Evolutionary conservation across 2,797 vertebrate species (phyloP).

Genomic region (Halcyon smyrnensis): DNA sequence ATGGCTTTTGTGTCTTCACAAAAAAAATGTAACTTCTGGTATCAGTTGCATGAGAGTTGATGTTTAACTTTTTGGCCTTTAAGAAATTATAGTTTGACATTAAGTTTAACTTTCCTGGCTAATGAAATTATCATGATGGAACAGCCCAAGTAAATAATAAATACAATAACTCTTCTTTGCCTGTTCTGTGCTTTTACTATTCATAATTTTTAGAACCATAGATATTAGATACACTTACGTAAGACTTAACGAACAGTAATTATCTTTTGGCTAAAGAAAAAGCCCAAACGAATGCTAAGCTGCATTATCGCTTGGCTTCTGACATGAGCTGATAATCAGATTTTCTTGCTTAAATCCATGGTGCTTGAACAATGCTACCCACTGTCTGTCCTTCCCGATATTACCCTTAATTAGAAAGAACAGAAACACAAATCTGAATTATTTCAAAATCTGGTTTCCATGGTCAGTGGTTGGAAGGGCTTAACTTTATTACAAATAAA

Average conservation of each 20-base stretch:
- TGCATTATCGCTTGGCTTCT: constrained; percentile 97
- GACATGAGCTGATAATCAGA: constrained; percentile 99
- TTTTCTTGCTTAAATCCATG: constrained; percentile 95
- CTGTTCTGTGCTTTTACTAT: constrained; percentile 82
- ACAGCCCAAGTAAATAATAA: constrained; percentile 80
- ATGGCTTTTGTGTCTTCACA: constrained; percentile 31
- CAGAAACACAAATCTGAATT: constrained; percentile 99
- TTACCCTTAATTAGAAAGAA: constrained; percentile 98
- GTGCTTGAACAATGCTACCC: constrained; percentile 94
- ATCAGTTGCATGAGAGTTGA: constrained; percentile 68
- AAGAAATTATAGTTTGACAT: constrained; percentile 81
- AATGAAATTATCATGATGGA: constrained; percentile 82
- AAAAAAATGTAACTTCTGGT: constrained; percentile 49
- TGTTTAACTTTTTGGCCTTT: constrained; percentile 80
- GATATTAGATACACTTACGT: constrained; percentile 86
- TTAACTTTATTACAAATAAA: constrained; percentile 99
- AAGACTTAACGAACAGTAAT: constrained; percentile 88
- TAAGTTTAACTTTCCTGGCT: constrained; percentile 76
- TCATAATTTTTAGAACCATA: constrained; percentile 82
- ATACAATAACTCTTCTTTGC: constrained; percentile 84
- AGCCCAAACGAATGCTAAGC: constrained; percentile 95
- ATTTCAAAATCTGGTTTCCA: constrained; percentile 98
- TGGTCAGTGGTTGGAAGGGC: constrained; percentile 87
- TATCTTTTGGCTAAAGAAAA: constrained; percentile 93
- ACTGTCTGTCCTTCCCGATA: constrained; percentile 91